Conservation (phyloP, 2,113 vertebrate species). For the Festucalex cinctus region DNA sequence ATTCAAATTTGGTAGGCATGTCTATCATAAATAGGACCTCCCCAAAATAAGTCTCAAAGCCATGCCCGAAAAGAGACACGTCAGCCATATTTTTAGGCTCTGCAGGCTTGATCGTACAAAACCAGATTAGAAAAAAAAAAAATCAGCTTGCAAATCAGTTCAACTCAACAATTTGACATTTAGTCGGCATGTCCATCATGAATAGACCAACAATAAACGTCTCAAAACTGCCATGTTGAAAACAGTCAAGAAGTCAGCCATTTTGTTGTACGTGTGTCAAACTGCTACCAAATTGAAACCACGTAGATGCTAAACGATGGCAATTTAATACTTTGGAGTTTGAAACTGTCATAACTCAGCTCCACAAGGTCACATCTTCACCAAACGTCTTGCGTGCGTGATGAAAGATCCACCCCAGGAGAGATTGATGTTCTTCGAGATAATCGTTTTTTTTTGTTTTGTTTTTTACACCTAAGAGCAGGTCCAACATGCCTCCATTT, state of each 20-base stretch:
- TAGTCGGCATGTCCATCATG: too few relatives aligned
- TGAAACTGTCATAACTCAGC: background rate
- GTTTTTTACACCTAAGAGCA: background rate
- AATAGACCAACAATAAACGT: too few relatives aligned
- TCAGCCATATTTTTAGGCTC: too few relatives aligned
- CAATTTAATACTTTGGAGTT: background rate
- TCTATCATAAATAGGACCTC: too few relatives aligned
- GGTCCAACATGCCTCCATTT: background rate
- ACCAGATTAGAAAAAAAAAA: too few relatives aligned
- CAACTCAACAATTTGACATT: too few relatives aligned
- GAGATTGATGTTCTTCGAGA: background rate
- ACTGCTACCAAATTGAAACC: background rate
- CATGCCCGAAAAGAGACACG: too few relatives aligned
- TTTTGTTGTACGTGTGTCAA: background rate
- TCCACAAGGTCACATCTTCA: background rate
- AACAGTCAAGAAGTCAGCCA: background rate
- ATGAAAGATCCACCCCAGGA: background rate
- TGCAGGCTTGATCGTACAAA: too few relatives aligned
- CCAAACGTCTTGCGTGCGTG: background rate
- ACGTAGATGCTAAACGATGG: background rate
- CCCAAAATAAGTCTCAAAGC: too few relatives aligned
- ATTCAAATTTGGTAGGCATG: too few relatives aligned
- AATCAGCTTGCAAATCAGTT: too few relatives aligned
- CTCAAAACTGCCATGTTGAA: too few relatives aligned
- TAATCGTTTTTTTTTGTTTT: background rate